Conservation (phyloP, 1,140 invertebrate genomes). For the Lasioglossum baleicum region DNA sequence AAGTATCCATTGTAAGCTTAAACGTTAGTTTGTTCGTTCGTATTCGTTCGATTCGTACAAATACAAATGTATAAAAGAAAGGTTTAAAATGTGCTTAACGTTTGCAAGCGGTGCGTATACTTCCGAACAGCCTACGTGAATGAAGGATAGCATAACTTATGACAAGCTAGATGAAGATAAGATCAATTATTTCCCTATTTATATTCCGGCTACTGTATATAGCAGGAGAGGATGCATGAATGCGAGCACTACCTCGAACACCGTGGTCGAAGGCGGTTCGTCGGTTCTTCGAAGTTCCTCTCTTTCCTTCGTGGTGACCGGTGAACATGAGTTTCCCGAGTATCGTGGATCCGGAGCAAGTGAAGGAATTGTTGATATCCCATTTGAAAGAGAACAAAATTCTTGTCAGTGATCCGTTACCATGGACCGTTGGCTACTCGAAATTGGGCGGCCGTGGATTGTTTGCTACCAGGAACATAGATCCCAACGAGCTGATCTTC, state of each 20-base stretch:
- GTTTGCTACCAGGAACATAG: constrained; percentile 83
- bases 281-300: neutral
- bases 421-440: constrained; percentile 79
- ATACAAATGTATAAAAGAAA: no score
- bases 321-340: neutral
- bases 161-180: no score
- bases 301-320: neutral
- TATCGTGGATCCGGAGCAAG: constrained; percentile 52
- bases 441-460: constrained; percentile 83
- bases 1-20: no score
- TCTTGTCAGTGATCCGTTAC: neutral
- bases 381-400: constrained; percentile 62
- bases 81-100: no score
- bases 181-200: neutral
- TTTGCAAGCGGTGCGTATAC: no score
- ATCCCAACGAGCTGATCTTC: constrained; percentile 84
- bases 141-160: no score
- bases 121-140: no score
- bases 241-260: neutral
- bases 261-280: neutral
- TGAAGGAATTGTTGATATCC: constrained; percentile 52
- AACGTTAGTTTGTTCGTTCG: no score
- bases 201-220: constrained; percentile 4
- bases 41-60: no score
- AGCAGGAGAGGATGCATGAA: neutral